These are phyloP conservation scores for Furcifer pardalis DNA, from an alignment of 2,797 vertebrate species.

Conservation along the genomic window DNA sequence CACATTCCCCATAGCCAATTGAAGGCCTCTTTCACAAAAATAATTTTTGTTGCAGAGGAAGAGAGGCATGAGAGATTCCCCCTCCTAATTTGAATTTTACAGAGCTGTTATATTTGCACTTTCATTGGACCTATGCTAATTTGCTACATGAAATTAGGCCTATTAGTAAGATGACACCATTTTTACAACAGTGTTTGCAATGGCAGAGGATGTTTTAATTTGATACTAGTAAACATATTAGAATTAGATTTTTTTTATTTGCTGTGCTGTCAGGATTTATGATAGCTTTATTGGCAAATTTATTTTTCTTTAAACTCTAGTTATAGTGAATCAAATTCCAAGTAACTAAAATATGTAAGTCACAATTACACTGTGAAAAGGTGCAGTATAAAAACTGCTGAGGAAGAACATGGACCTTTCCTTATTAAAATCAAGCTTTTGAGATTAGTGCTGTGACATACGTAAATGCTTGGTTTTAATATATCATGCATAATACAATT, in stretches of 20 bases:
- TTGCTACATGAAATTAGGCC: constrained; percentile 75
- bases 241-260: constrained; percentile 16
- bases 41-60: constrained; percentile 64
- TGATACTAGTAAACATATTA: constrained; percentile 14
- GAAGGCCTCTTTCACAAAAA: constrained; percentile 88
- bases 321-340: constrained; percentile 2
- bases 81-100: constrained; percentile 71
- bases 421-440: accelerated
- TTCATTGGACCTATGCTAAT: constrained; percentile 77
- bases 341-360: accelerated
- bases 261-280: constrained; percentile 14
- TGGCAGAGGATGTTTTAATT: constrained; percentile 7
- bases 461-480: accelerated
- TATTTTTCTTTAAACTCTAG: constrained; percentile 36
- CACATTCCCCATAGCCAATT: constrained; percentile 81
- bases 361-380: accelerated
- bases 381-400: accelerated
- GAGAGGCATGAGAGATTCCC: constrained; percentile 61
- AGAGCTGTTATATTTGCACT: constrained; percentile 75
- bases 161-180: constrained; percentile 61
- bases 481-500: accelerated
- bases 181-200: constrained; percentile 31
- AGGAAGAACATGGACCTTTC: background rate
- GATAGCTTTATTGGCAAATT: constrained; percentile 36
- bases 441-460: accelerated